Percentiles rank a stretch among this genome's conserved stretches.
These are phyloP conservation scores for Candidula unifasciata DNA, from an alignment of 2,888 invertebrate genomes.

Conservation along the genomic window DNA sequence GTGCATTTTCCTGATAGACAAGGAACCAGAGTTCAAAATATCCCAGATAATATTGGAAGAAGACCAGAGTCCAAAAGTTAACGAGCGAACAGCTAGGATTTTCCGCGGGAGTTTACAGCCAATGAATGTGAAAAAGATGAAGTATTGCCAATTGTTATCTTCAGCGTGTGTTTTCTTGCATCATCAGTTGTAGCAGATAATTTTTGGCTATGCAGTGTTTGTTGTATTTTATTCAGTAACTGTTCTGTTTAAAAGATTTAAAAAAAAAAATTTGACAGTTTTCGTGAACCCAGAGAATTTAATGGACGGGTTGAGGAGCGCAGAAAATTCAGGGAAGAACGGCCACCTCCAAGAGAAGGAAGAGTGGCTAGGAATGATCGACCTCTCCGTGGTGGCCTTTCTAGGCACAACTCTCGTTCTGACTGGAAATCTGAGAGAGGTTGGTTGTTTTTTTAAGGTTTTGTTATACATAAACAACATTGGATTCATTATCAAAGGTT, in stretches of 20 bases:
- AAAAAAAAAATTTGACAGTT: background rate
- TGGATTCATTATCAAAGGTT: too few species aligned
- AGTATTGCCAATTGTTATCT: too few species aligned
- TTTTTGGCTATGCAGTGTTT: too few species aligned
- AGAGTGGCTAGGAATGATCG: slow-evolving; percentile 31
- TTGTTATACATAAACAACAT: background rate
- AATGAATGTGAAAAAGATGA: too few species aligned
- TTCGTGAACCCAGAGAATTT: slow-evolving; percentile 37
- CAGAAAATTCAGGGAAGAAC: slow-evolving; percentile 36
- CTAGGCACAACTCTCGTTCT: slow-evolving; percentile 40
- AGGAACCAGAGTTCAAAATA: too few species aligned
- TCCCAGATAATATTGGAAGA: too few species aligned
- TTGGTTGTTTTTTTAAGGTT: background rate
- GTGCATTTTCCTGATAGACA: too few species aligned
- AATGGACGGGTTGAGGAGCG: slow-evolving; percentile 36
- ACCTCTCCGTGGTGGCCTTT: slow-evolving; percentile 25
- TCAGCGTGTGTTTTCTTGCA: background rate
- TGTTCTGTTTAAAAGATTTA: slow-evolving; percentile 6
- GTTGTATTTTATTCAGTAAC: too few species aligned
- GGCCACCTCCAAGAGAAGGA: slow-evolving; percentile 26
- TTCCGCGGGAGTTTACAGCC: too few species aligned
- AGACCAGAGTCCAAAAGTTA: too few species aligned
- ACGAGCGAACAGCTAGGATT: too few species aligned
- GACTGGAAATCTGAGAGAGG: slow-evolving; percentile 51
- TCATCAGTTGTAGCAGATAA: too few species aligned